Conservation (phyloP, 2,888 invertebrate genomes). For the Drosophila leonis region DNA sequence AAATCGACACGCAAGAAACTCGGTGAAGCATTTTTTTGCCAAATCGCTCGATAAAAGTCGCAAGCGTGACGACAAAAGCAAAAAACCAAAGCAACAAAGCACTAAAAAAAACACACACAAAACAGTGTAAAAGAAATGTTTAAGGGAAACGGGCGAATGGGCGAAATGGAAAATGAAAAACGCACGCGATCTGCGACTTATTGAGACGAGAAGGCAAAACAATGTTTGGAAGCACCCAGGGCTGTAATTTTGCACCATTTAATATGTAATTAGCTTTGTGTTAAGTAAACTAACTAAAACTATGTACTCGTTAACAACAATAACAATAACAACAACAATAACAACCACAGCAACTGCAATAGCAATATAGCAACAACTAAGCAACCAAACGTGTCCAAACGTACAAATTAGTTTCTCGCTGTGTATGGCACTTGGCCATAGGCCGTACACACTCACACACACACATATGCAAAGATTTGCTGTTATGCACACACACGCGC, state of each 20-base stretch:
- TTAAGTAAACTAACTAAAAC: conserved; percentile 72
- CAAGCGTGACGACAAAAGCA: conserved; percentile 46
- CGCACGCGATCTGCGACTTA: conserved; percentile 58
- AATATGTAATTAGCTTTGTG: conserved; percentile 82
- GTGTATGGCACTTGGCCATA: conserved; percentile 44
- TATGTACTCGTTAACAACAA: conserved; percentile 57
- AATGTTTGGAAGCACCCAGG: conserved; percentile 84
- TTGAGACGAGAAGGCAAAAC: conserved; percentile 81
- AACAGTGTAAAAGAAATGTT: background rate
- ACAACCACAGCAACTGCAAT: conserved; percentile 29
- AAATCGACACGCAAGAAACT: conserved; percentile 84
- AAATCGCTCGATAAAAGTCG: conserved; percentile 75
- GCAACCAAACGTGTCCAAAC: conserved; percentile 56
- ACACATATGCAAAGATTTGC: conserved; percentile 15
- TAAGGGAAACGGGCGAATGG: background rate
- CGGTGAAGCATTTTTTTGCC: conserved; percentile 84
- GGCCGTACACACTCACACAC: conserved; percentile 4
- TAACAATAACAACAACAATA: conserved; percentile 32
- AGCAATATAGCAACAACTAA: conserved; percentile 50
- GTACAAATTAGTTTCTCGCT: conserved; percentile 55
- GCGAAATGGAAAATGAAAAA: conserved; percentile 14
- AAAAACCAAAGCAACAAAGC: conserved; percentile 1
- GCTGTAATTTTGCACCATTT: conserved; percentile 84
- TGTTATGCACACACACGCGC: conserved; percentile 19
- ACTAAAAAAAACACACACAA: background rate